These are phyloP conservation scores for Protodeltote pygarga DNA, from an alignment of 2,888 invertebrate genomes.

Conservation along the genomic window DNA sequence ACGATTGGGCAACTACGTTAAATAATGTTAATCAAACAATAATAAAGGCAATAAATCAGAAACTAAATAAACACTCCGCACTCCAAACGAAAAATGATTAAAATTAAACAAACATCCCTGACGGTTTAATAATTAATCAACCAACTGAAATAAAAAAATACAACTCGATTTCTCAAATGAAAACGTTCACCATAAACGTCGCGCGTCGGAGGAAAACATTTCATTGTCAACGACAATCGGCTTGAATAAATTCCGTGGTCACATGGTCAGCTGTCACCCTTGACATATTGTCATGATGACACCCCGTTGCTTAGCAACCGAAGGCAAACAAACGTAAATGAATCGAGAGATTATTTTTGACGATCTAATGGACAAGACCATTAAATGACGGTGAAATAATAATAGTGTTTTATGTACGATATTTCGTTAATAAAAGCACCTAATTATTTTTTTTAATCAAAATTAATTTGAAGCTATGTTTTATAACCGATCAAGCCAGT, in stretches of 20 bases:
- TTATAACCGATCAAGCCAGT: constrained; percentile 3
- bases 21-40: constrained; percentile 9
- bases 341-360: constrained; percentile 50
- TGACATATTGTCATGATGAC: constrained; percentile 52
- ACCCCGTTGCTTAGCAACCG: constrained; percentile 54
- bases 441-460: constrained; percentile 12
- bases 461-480: constrained; percentile 2
- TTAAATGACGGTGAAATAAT: constrained; percentile 44
- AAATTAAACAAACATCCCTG: constrained; percentile 34
- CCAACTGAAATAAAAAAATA: constrained; percentile 23
- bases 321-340: constrained; percentile 54
- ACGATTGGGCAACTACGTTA: no score
- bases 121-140: constrained; percentile 34
- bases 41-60: constrained; percentile 33
- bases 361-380: constrained; percentile 33
- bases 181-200: constrained; percentile 21
- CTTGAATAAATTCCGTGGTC: constrained; percentile 55
- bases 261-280: constrained; percentile 50
- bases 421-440: constrained; percentile 22
- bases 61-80: constrained; percentile 34
- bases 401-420: constrained; percentile 43
- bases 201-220: constrained; percentile 52
- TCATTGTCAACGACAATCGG: constrained; percentile 49
- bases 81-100: constrained; percentile 36
- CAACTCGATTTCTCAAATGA: constrained; percentile 17